Evolutionary conservation across 2,888 invertebrate species (phyloP), one percentile per base, ranked within the genome.

Genomic region (Tetheella fluctuosa): DNA sequence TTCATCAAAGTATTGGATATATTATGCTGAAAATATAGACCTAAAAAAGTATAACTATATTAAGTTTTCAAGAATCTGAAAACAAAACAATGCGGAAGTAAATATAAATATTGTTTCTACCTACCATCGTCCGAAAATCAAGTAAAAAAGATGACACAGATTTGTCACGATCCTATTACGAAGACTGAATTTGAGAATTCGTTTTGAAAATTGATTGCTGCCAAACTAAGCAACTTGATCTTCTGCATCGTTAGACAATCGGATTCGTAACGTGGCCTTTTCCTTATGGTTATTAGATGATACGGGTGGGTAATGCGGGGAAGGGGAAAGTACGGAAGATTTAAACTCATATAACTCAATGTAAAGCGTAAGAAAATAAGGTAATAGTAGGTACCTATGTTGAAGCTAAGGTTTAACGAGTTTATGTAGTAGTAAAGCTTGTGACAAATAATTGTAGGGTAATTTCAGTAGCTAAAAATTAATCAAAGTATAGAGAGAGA

Each of bases 91-190:
- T n/a, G n/a, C n/a, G 48, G 8, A 2, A 15, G 6, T 20, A n/a
- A 0, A 15, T 10, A 15, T 20, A 48, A 48, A 20, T 20, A 48
- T 48, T 6, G 6, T 42, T 17, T 34, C 34, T 34, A 10, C 20
- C 2, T 20, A 48, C 48, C n/a, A 20, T n/a, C n/a, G 6, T 10
- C 10, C 48, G 20, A 48, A 48, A 48, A 20, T 20, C 17, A 20
- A 48, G 48, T 48, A 48, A 48, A 48, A 48, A 20, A 48, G 48
- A 48, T 48, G 48, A 48, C 48, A 48, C 48, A 48, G 48, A 48
- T 48, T 48, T 48, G 48, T 48, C 48, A 48, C 48, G 48, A n/a
- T 48, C 48, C 10, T 48, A 48, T 48, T 48, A 48, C 48, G 17
- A 2, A 20, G 17, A 48, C 20, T 17, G 20, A 20, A 20, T 48